Base-by-base conservation (phyloP, 2,797 vertebrate genomes). In the Telmatherina bonti region DNA sequence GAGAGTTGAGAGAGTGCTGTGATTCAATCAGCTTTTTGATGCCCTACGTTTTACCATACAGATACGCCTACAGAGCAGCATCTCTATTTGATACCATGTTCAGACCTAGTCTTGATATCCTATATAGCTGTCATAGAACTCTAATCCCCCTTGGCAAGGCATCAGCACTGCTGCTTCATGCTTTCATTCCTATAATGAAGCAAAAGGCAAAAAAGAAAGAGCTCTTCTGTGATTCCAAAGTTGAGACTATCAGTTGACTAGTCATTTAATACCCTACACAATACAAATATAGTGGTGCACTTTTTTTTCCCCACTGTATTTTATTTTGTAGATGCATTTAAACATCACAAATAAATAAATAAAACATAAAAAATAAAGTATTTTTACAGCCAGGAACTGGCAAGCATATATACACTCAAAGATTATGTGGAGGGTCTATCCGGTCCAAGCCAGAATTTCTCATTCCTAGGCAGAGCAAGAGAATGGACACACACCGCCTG, bases 351-450 rank as follows among this genome's bases (percentile, higher is more conserved):
- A 68, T 30, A 27, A 57, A 55, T 57, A 57, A 33, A 27, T 11
- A 51, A 62, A 60, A 35, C 62, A 80, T 58, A 53, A 54, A 53
- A 64, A 62, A 54, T 65, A 53, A 51, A 55, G 18, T 27, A 9
- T 33, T 62, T 70, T 63, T 76, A 49, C 41, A 52, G 55, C 71
- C 62, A n/a, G 35, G 69, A 63, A 70, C 54, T 61, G 72, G 67
- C 70, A 79, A 79, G 74, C 67, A 75, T 84, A 79, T 43, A 88
- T 93, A 95, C 85, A 92, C 93, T 95, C 95, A 95, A 95, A 96
- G 94, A 96, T 96, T 96, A 96, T 96, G 94, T 93, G 94, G 93
- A 95, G 92, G 94, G 94, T 41, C 91, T 93, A 95, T 94, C 85
- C 59, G 60, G 93, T 93, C 90, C 92, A 89, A 95, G 92, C 94